Evolutionary conservation across 2,888 invertebrate species (phyloP).

Genomic region (Pterobdella sp.): DNA sequence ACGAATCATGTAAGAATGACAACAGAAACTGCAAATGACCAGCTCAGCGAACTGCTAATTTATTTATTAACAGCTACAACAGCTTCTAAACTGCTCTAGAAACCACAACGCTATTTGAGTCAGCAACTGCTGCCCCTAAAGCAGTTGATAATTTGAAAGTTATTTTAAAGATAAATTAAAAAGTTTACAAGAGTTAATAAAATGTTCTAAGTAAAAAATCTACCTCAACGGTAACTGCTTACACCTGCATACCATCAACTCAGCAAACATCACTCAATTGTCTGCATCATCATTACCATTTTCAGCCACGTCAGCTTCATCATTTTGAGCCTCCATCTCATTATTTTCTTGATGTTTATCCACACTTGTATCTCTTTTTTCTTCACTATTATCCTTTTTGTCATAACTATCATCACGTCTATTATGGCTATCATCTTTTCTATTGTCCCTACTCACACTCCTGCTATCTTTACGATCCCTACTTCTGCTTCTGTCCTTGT

Average conservation of each 20-base stretch:
- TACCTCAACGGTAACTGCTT: slow-evolving; percentile 14
- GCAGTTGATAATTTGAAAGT: background rate
- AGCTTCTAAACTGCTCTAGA: slow-evolving; percentile 16
- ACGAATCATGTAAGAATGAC: background rate
- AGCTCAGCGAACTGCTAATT: background rate
- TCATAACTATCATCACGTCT: background rate
- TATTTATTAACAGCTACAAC: background rate
- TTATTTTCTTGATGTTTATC: background rate
- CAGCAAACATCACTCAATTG: background rate
- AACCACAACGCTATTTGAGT: slow-evolving; percentile 9
- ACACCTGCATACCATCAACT: slow-evolving; percentile 5
- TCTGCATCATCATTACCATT: slow-evolving; percentile 6
- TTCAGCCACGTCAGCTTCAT: background rate
- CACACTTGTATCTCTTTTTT: background rate
- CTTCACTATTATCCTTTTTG: background rate
- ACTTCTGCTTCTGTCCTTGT: slow-evolving; percentile 81
- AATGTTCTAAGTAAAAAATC: slow-evolving; percentile 1
- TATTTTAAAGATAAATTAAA: background rate
- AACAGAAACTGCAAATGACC: background rate
- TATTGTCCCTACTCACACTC: slow-evolving; percentile 50
- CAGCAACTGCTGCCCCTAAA: slow-evolving; percentile 13
- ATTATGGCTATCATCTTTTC: background rate
- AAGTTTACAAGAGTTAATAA: background rate
- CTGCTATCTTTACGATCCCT: slow-evolving; percentile 81
- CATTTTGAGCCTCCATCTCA: background rate